A percentile compares a stretch with the other conserved stretches of the same genome.
phyloP scores from a whole-genome alignment of 2,888 invertebrate species.

The Antheraea assamensis region DNA sequence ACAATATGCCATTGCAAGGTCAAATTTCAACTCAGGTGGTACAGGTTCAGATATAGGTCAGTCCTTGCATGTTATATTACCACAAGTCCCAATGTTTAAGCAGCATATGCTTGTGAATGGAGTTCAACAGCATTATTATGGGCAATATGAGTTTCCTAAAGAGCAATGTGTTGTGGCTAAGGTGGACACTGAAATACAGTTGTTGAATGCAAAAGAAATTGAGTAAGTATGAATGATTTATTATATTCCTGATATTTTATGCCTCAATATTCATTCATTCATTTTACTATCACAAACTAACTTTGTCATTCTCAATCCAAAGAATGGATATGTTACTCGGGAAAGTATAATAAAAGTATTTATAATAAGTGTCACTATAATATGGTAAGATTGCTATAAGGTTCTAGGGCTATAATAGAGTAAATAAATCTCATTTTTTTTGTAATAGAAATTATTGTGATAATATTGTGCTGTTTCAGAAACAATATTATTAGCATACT shows the following conservation, averaged over 20 bases:
- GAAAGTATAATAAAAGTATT: too few relatives aligned
- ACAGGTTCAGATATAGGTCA: slow-evolving; percentile 58
- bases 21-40: slow-evolving; percentile 39
- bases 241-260: too few relatives aligned
- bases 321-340: too few relatives aligned
- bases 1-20: slow-evolving; percentile 46
- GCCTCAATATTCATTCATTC: too few relatives aligned
- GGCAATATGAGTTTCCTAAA: slow-evolving; percentile 64
- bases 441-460: not conserved
- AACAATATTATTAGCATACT: not conserved
- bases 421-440: not conserved
- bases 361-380: too few relatives aligned
- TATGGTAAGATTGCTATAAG: too few relatives aligned
- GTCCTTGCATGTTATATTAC: slow-evolving; percentile 64
- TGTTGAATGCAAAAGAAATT: slow-evolving; percentile 44
- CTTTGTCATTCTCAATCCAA: too few relatives aligned
- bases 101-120: slow-evolving; percentile 64
- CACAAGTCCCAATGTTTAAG: slow-evolving; percentile 57
- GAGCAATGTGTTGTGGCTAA: slow-evolving; percentile 58
- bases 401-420: too few relatives aligned
- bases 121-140: slow-evolving; percentile 58
- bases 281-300: too few relatives aligned
- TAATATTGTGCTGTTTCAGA: not conserved
- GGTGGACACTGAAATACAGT: slow-evolving; percentile 49
- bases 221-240: slow-evolving; percentile 51